Evolutionary conservation across 2,888 invertebrate species (phyloP).

Genomic region (Hermodice carunculata): DNA sequence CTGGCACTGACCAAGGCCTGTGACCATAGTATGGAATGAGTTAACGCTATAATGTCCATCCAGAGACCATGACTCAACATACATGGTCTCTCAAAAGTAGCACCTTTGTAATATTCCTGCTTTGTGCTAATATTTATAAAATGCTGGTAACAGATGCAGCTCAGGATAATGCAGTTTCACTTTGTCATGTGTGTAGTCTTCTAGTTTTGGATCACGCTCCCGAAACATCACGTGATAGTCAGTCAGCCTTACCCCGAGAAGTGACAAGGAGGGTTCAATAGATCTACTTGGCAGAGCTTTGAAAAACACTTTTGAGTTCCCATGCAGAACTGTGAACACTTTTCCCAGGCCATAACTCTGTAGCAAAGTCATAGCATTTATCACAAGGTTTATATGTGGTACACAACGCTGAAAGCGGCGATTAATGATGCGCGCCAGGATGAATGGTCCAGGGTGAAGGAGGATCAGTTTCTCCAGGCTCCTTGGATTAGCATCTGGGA

Average conservation of each 20-base stretch:
- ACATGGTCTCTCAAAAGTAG: too few species aligned
- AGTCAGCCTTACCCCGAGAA: constrained; percentile 9
- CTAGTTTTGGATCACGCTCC: constrained; percentile 21
- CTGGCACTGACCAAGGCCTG: too few species aligned
- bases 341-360: constrained; percentile 16
- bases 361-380: constrained; percentile 20
- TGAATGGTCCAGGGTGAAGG: constrained; percentile 26
- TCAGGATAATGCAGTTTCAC: constrained; percentile 12
- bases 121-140: constrained; percentile 22
- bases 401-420: constrained; percentile 14
- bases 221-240: constrained; percentile 26
- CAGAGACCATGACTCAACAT: too few species aligned
- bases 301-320: constrained; percentile 23
- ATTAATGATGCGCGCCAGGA: constrained; percentile 17
- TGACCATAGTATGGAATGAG: too few species aligned
- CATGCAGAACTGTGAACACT: constrained; percentile 5
- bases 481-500: too few species aligned
- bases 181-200: constrained; percentile 15
- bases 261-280: constrained; percentile 12
- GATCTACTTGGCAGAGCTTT: constrained; percentile 20
- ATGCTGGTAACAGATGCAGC: neutral
- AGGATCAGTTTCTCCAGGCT: constrained; percentile 19
- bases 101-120: too few species aligned
- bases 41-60: too few species aligned
- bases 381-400: neutral